These are phyloP conservation scores for Lonchura striata DNA, from an alignment of 2,113 vertebrate species.

Conservation along the genomic window DNA sequence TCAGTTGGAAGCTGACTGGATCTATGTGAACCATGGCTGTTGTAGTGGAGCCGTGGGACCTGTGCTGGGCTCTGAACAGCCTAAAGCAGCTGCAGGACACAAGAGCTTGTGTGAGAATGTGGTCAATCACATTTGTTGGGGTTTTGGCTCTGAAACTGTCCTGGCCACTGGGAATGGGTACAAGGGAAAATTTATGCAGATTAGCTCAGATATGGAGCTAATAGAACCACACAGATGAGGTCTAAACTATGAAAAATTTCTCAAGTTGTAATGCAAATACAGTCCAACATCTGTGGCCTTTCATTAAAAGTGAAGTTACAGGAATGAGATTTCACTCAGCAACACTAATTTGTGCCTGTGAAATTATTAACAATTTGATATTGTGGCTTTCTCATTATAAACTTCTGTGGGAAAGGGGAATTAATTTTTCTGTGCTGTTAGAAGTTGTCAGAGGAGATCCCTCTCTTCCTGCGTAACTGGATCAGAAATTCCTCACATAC, in stretches of 20 bases:
- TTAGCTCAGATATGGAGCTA: not conserved
- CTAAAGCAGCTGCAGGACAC: not conserved
- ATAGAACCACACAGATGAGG: not conserved
- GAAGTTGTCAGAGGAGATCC: slow-evolving; percentile 29
- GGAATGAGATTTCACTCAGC: not conserved
- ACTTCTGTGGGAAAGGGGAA: slow-evolving; percentile 12
- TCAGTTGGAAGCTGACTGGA: not conserved
- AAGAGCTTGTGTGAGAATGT: not conserved
- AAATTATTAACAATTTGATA: slow-evolving; percentile 11
- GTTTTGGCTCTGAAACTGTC: not conserved
- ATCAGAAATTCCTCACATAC: not conserved
- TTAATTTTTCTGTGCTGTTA: slow-evolving; percentile 31
- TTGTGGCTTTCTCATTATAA: slow-evolving; percentile 1
- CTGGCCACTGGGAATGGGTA: not conserved
- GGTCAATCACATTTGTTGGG: not conserved
- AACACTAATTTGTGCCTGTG: not conserved
- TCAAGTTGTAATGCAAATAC: not conserved
- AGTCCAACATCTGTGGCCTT: not conserved
- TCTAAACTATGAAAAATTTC: not conserved
- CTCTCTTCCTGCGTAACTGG: not conserved
- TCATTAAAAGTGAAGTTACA: not conserved
- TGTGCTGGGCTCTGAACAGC: not conserved
- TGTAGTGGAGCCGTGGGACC: not conserved
- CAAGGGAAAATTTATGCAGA: not conserved
- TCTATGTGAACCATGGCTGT: fast-evolving